These are phyloP conservation scores for Ivindomyrus marchei DNA, from an alignment of 2,113 vertebrate genomes.

Conservation along the genomic window DNA sequence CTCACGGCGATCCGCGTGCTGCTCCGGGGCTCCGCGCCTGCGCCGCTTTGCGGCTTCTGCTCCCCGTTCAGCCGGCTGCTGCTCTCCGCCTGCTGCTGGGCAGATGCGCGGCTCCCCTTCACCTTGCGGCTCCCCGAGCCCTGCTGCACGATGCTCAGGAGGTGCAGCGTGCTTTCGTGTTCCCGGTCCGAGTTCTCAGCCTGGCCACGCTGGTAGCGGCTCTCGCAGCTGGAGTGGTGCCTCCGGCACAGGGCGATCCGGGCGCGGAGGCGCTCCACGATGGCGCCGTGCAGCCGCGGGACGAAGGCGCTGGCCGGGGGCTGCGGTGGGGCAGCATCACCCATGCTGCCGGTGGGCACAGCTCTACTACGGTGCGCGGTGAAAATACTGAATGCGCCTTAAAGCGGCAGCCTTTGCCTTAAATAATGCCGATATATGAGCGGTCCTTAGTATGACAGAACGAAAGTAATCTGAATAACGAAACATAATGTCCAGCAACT, in stretches of 20 bases:
- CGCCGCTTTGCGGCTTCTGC: constrained; percentile 40
- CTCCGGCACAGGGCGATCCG: constrained; percentile 85
- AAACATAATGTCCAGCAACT: not conserved
- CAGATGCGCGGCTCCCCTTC: constrained; percentile 65
- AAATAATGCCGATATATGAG: not conserved
- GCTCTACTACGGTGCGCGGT: not conserved
- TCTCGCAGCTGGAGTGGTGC: constrained; percentile 89
- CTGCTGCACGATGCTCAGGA: constrained; percentile 82
- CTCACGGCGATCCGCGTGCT: constrained; percentile 84
- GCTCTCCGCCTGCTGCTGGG: constrained; percentile 57
- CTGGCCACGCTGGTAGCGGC: constrained; percentile 78
- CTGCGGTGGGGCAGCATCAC: constrained; percentile 81
- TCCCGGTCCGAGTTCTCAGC: constrained; percentile 82
- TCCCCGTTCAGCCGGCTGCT: constrained; percentile 64
- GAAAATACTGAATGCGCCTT: not conserved
- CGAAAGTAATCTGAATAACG: not conserved
- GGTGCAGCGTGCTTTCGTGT: constrained; percentile 81
- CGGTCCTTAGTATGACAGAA: not conserved
- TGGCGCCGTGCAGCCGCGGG: constrained; percentile 83
- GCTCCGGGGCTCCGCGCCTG: constrained; percentile 71
- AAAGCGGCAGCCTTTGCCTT: not conserved
- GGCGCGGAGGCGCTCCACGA: constrained; percentile 86
- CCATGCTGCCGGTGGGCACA: constrained; percentile 56
- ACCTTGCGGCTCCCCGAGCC: constrained; percentile 70
- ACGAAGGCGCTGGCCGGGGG: constrained; percentile 66